Conservation (phyloP, 2,797 vertebrate species). For the Scolopax bukidnonensis region DNA sequence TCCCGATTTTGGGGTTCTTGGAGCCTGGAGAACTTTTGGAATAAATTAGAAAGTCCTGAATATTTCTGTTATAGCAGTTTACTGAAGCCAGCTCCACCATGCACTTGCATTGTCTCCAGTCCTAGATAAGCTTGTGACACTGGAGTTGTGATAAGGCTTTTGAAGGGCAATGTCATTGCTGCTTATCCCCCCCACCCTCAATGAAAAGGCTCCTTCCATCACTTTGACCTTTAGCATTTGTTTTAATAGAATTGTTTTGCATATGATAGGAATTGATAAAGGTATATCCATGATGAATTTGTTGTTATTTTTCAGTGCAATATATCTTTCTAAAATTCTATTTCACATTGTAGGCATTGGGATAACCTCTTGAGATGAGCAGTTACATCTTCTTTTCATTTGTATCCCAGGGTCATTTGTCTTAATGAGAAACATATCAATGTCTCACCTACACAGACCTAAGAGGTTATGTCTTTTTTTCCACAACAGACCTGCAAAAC, state of each 20-base stretch:
- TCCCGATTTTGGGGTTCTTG: background rate
- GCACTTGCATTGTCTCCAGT: background rate
- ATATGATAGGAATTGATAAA: background rate
- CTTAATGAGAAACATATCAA: constrained; percentile 14
- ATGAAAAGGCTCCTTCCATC: background rate
- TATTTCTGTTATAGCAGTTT: background rate
- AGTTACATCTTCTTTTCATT: background rate
- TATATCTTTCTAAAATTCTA: background rate
- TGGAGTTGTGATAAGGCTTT: background rate
- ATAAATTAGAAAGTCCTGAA: background rate
- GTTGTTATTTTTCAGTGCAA: background rate
- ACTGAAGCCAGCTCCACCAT: background rate
- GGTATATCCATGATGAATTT: background rate
- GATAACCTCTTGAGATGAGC: background rate
- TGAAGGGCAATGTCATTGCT: background rate
- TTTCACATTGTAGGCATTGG: background rate
- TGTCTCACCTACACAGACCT: background rate
- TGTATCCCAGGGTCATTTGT: background rate
- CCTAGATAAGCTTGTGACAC: background rate
- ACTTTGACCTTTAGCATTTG: background rate
- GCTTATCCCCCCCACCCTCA: background rate
- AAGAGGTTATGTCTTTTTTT: background rate
- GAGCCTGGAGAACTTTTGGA: background rate
- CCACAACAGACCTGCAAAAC: background rate
- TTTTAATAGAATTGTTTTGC: background rate